Percentiles rank a stretch among this genome's conserved stretches.
These are phyloP conservation scores for Cinclus cinclus DNA, from an alignment of 2,113 vertebrate species.

Conservation along the genomic window DNA sequence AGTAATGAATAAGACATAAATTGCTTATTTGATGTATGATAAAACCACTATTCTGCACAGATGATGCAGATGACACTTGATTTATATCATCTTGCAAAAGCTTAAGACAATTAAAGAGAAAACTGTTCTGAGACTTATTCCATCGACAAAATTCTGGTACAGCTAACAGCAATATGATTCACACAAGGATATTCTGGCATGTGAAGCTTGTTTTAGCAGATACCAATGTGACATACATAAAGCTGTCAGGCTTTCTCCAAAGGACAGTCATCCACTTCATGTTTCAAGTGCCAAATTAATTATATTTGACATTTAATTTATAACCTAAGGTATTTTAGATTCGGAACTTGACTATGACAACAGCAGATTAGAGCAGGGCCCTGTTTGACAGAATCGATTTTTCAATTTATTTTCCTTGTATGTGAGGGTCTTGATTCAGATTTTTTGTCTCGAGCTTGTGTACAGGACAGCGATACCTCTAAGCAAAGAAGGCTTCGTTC, in stretches of 20 bases:
- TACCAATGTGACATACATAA: constrained; percentile 65
- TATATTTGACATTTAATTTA: constrained; percentile 75
- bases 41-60: constrained; percentile 34
- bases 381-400: constrained; percentile 66
- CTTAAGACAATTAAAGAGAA: constrained; percentile 51
- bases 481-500: constrained; percentile 27
- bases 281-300: constrained; percentile 75
- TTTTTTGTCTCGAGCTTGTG: not conserved
- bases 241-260: constrained; percentile 71
- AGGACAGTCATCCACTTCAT: constrained; percentile 64
- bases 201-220: constrained; percentile 65
- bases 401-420: constrained; percentile 61
- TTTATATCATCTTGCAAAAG: constrained; percentile 44
- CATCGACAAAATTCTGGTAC: constrained; percentile 48
- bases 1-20: constrained; percentile 36
- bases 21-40: constrained; percentile 21
- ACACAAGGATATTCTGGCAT: constrained; percentile 64
- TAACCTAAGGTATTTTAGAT: constrained; percentile 74
- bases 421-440: constrained; percentile 16
- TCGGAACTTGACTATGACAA: constrained; percentile 63
- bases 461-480: constrained; percentile 41
- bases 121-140: constrained; percentile 43
- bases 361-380: constrained; percentile 60
- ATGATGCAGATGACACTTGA: constrained; percentile 48
- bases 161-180: constrained; percentile 63